A percentile compares a stretch with the other conserved stretches of the same genome.
phyloP scores from a whole-genome alignment of 2,888 invertebrate species.

The Drosophila atripex region DNA sequence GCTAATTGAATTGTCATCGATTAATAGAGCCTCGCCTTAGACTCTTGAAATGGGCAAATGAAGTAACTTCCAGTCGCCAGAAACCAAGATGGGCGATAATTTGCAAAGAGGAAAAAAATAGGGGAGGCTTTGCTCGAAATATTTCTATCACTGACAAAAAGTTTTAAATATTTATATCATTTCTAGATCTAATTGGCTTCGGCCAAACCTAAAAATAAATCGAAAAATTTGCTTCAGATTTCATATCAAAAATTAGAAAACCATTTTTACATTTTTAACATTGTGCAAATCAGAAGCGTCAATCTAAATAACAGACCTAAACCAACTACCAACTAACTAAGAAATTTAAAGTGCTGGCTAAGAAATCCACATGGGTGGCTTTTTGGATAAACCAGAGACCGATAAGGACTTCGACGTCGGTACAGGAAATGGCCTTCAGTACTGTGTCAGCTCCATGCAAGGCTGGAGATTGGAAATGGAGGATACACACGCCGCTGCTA shows the following conservation, averaged over 20 bases:
- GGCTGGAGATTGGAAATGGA: constrained; percentile 99
- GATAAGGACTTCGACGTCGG: constrained; percentile 16
- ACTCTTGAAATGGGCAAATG: constrained; percentile 18
- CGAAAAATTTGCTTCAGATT: neutral
- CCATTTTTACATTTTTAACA: neutral
- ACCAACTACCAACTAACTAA: too few relatives aligned
- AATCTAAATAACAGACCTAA: neutral
- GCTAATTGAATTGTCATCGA: constrained; percentile 45
- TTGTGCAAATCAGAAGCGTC: neutral
- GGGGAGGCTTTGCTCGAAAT: neutral
- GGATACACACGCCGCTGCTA: constrained; percentile 95
- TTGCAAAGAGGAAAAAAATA: neutral
- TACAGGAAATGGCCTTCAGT: constrained; percentile 90
- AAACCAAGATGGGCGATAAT: neutral
- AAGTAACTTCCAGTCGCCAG: constrained; percentile 24
- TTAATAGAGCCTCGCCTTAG: constrained; percentile 27
- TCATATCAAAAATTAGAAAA: neutral
- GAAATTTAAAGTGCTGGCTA: constrained; percentile 1
- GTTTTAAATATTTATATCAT: too few relatives aligned
- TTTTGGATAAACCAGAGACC: constrained; percentile 13
- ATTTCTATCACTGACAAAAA: neutral
- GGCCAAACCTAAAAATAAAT: neutral
- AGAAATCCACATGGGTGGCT: constrained; percentile 21
- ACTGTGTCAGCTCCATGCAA: constrained; percentile 96
- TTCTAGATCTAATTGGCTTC: neutral